Conservation (phyloP, 2,888 invertebrate genomes). For the Brachypterus glaber region DNA sequence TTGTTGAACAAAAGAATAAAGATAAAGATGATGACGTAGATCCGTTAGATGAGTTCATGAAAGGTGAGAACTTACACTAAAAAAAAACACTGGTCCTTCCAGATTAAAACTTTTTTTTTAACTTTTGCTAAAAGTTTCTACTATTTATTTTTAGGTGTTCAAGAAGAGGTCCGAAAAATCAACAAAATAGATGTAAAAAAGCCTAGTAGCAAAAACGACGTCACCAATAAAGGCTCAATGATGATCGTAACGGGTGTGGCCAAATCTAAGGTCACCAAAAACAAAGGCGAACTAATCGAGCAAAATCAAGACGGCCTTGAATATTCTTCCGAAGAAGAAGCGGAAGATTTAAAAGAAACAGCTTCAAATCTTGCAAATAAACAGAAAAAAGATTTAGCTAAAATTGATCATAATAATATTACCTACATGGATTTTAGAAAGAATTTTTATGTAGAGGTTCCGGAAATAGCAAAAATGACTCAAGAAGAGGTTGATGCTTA, state of each 20-base stretch:
- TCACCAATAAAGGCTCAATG: conserved; percentile 49
- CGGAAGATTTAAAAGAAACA: conserved; percentile 86
- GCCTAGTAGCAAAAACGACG: conserved; percentile 35
- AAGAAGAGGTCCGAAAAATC: conserved; percentile 73
- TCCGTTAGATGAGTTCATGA: conserved; percentile 97
- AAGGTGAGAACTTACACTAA: conserved; percentile 42
- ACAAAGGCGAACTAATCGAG: conserved; percentile 97
- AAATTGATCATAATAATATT: conserved; percentile 82
- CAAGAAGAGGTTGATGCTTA: conserved; percentile 76
- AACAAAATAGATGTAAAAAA: conserved; percentile 59
- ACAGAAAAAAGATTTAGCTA: conserved; percentile 83
- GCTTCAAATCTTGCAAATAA: conserved; percentile 83
- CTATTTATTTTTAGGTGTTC: conserved; percentile 39
- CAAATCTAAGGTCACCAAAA: conserved; percentile 65
- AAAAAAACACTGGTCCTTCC: too few species aligned
- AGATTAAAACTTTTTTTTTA: not conserved
- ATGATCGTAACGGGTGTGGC: conserved; percentile 79
- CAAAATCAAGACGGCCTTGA: conserved; percentile 97
- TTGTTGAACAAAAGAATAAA: conserved; percentile 49
- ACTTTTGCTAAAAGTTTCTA: conserved; percentile 1
- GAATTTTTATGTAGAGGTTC: conserved; percentile 95
- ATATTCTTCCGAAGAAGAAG: conserved; percentile 95
- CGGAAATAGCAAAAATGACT: conserved; percentile 89
- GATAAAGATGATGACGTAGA: conserved; percentile 84
- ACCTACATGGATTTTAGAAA: conserved; percentile 76